phyloP scores from a whole-genome alignment of 2,888 invertebrate genomes.

The Synanthedon myopaeformis region DNA sequence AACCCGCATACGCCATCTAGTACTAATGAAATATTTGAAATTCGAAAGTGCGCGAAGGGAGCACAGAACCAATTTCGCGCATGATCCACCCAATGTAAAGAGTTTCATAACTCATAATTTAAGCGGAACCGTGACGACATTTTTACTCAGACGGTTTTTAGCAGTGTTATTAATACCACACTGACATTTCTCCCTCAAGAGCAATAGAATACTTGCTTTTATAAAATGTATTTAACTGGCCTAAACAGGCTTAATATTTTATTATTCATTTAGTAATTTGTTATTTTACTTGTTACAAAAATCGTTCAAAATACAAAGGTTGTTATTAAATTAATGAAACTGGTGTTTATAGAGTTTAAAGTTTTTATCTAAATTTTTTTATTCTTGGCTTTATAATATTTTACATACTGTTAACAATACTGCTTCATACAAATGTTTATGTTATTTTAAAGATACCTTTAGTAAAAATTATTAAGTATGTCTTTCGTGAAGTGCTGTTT shows the following conservation, averaged over 20 bases:
- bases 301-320: conserved; percentile 1
- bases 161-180: conserved; percentile 9
- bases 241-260: too few relatives aligned
- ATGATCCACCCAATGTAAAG: conserved; percentile 24
- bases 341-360: conserved; percentile 3
- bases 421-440: background rate
- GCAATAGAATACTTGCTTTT: conserved; percentile 22
- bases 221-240: conserved; percentile 2
- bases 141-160: too few relatives aligned
- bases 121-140: too few relatives aligned
- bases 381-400: background rate
- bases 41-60: background rate
- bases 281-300: too few relatives aligned
- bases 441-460: background rate
- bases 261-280: too few relatives aligned
- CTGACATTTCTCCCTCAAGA: conserved; percentile 28
- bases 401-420: background rate
- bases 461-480: conserved; percentile 44
- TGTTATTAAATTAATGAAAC: conserved; percentile 1
- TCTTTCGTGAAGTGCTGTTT: conserved; percentile 84
- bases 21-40: too few relatives aligned
- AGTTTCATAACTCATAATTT: conserved; percentile 2
- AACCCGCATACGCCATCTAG: too few relatives aligned
- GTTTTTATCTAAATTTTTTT: background rate
- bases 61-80: conserved; percentile 18